Evolutionary conservation across 1,140 invertebrate species (phyloP), one percentile per base, ranked within the genome.

Genomic region (Armadillidium nasatum): DNA sequence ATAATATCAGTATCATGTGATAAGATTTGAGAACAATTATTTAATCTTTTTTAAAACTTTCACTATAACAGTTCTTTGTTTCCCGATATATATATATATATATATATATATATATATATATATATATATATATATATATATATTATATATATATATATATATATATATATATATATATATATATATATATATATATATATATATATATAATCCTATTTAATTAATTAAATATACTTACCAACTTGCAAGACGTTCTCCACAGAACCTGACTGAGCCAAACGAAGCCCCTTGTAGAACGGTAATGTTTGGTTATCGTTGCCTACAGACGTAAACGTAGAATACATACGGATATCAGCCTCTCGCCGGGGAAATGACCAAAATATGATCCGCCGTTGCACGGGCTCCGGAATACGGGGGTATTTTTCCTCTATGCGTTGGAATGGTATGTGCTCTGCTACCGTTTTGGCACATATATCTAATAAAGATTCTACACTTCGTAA

Each of bases 351-450:
- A 86, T 94, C 92, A 82, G 90, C 87, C 85, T 94, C 92, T 85
- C 93, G 91, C 81, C 93, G 86, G 77, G 93, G 93, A 85, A 94
- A 94, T 74, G 92, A 93, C 92, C 92, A 94, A 87, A 90, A 94
- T 83, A 94, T 92, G 83, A 94, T 92, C 83, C 92, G 88, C 76
- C 91, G 88, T 85, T 94, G 93, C 82, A 94, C 93, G 77, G 92
- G 92, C 85, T 94, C 93, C 60, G 93, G 93, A 84, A 94, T 93
- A 80, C 92, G 88, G 82, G 92, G 91, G 85, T 92, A 93, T 79
- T 90, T 88, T 85, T 94, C 92, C 86, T 94, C 92, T 84, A 94
- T 92, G 80, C 90, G 87, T 85, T 94, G 92, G 86, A 94, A 94
- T 71, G 93, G 91, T 76, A 94, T 90, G 83, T 90, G 90, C 84